These are phyloP conservation scores for Mimas tiliae DNA, from an alignment of 2,888 invertebrate species.

Conservation along the genomic window DNA sequence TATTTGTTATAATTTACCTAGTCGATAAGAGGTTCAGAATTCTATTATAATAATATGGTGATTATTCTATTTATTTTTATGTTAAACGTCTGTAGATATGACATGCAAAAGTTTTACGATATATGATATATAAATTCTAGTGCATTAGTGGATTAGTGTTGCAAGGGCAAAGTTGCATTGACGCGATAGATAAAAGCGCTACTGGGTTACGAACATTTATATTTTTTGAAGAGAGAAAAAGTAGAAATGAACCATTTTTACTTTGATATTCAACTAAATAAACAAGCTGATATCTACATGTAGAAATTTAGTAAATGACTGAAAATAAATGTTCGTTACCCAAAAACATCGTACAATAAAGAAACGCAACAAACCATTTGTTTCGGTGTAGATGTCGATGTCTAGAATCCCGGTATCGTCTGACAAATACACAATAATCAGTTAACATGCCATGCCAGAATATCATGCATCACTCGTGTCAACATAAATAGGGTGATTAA, in stretches of 20 bases:
- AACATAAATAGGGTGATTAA: slow-evolving; percentile 45
- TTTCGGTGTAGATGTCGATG: slow-evolving; percentile 74
- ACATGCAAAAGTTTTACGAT: slow-evolving; percentile 11
- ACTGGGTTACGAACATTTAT: slow-evolving; percentile 30
- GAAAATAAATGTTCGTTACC: slow-evolving; percentile 13
- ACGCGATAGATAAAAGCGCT: slow-evolving; percentile 55
- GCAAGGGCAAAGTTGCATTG: slow-evolving; percentile 41
- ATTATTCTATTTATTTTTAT: neutral
- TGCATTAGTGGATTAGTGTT: slow-evolving; percentile 55
- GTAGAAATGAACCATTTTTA: neutral
- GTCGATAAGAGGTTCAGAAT: neutral
- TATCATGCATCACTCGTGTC: slow-evolving; percentile 73
- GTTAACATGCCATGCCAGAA: slow-evolving; percentile 82
- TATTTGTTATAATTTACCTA: neutral
- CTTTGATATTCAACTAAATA: too few relatives aligned
- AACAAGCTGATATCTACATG: too few relatives aligned
- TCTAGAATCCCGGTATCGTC: slow-evolving; percentile 83
- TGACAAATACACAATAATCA: slow-evolving; percentile 81
- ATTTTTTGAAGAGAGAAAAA: neutral
- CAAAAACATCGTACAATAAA: slow-evolving; percentile 35
- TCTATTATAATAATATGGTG: neutral
- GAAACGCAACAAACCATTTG: slow-evolving; percentile 80
- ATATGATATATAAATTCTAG: slow-evolving; percentile 28
- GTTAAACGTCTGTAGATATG: neutral
- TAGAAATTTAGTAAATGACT: neutral